Base-by-base conservation (phyloP, 2,888 invertebrate genomes). In the Megalurothrips usitatus region DNA sequence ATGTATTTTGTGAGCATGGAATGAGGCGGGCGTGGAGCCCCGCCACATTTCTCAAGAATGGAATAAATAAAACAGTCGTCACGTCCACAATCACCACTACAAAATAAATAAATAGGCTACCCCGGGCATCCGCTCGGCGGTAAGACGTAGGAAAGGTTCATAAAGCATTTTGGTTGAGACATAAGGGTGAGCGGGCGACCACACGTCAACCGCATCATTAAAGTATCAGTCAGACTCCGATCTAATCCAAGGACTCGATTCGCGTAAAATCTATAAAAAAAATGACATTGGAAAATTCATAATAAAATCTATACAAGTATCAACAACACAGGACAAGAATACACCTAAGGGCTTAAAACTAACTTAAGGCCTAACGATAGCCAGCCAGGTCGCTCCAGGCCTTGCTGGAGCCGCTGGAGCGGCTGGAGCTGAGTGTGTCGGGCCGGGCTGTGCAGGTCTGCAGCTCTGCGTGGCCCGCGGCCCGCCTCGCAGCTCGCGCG, bases 241-340 rank as follows among this genome's bases (percentile, higher is more conserved):
- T 43, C 2, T 75, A 75, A 75, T 26, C 68, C 26, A 12, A 26
- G 68, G 68, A 26, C 68, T 58, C 58, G 17, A 58, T 58, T 58
- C 58, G 58, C 58, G 58, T 58, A 58, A 58, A 58, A 58, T 58
- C 58, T 58, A 58, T n/a, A 58, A 58, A n/a, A 58, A 58, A n/a
- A 58, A 58, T 58, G 58, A 58, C 58, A 58, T 58, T 58, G 58
- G 58, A 58, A 43, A 43, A n/a, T 58, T 58, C n/a, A 58, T 58
- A 75, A 75, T 75, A 75, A 75, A 75, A 75, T 75, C 68, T 75
- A 75, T 75, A 75, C 68, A 75, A 75, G 68, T 75, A 75, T 75
- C 68, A 75, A 75, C 68, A 75, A 75, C 68, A 75, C 58, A 58
- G 58, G 58, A 58, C 58, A 58, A 58, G 58, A 17, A 4, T 58